These are phyloP conservation scores for Chiloscyllium punctatum DNA, from an alignment of 2,797 vertebrate genomes.

Conservation along the genomic window DNA sequence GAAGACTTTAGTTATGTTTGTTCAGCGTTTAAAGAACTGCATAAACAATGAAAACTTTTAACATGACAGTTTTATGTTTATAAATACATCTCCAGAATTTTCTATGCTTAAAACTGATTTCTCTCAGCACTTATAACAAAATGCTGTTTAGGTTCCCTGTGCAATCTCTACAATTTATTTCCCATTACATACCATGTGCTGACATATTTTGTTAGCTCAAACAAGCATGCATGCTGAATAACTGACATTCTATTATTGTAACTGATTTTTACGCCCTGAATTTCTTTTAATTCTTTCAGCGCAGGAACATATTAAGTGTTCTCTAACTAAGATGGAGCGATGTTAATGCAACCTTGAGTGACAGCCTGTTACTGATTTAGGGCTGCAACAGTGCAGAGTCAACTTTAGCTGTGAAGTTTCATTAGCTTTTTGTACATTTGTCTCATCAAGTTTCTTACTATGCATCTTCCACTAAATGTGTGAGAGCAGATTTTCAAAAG, in stretches of 20 bases:
- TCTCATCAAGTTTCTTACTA: background rate
- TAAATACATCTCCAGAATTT: slow-evolving; percentile 41
- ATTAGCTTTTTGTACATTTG: background rate
- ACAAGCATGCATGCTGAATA: background rate
- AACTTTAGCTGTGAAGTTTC: background rate
- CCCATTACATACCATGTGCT: slow-evolving; percentile 26
- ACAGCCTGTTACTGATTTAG: background rate
- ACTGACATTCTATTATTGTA: slow-evolving; percentile 25
- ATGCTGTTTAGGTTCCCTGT: background rate
- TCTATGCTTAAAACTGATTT: slow-evolving; percentile 34
- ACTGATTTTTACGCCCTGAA: background rate
- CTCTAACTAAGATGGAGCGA: background rate
- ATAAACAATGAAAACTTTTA: slow-evolving; percentile 46
- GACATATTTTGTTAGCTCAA: slow-evolving; percentile 33
- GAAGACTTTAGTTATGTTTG: slow-evolving; percentile 41
- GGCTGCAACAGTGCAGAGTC: background rate
- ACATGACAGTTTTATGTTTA: background rate
- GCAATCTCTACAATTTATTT: slow-evolving; percentile 35
- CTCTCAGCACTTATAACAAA: background rate
- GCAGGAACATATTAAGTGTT: slow-evolving; percentile 26
- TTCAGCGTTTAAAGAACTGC: slow-evolving; percentile 41
- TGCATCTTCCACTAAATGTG: background rate
- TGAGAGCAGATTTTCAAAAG: background rate
- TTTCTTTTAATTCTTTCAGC: slow-evolving; percentile 34
- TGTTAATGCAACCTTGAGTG: background rate